A percentile compares a stretch with the other conserved stretches of the same genome.
These are phyloP conservation scores for Diaprepes abbreviatus DNA, from an alignment of 2,888 invertebrate genomes.

Conservation along the genomic window DNA sequence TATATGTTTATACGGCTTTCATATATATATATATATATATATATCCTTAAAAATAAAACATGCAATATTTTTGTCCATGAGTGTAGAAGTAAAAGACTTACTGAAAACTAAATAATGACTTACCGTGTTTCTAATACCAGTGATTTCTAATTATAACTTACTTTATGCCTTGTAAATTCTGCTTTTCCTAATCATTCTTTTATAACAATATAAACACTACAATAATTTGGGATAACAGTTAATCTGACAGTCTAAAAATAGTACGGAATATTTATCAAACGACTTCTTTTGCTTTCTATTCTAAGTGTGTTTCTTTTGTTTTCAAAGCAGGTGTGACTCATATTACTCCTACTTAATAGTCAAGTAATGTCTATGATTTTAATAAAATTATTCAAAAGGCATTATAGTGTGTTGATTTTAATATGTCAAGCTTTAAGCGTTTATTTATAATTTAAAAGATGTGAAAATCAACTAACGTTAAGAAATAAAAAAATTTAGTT, in stretches of 20 bases:
- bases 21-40: too few species aligned
- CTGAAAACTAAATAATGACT: too few species aligned
- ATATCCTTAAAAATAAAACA: too few species aligned
- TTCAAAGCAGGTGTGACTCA: slow-evolving; percentile 11
- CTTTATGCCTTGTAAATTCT: too few species aligned
- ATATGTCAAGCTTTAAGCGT: neutral
- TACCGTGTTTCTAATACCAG: too few species aligned
- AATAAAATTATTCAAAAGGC: slow-evolving; percentile 1
- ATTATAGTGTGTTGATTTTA: neutral
- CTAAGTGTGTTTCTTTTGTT: neutral
- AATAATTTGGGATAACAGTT: neutral
- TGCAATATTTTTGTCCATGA: too few species aligned
- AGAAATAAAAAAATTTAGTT: too few species aligned
- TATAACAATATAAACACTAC: neutral
- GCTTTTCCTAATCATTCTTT: too few species aligned
- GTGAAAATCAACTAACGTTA: too few species aligned
- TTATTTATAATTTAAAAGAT: neutral
- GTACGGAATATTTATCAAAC: neutral
- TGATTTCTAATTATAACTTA: too few species aligned
- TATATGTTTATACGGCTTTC: too few species aligned
- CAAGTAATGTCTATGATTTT: neutral
- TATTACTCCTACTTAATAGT: slow-evolving; percentile 8
- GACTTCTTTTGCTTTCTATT: slow-evolving; percentile 7
- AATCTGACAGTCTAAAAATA: neutral
- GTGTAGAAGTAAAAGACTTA: too few species aligned